Conservation (phyloP, 2,888 invertebrate species). For the Amaurobius ferox region DNA sequence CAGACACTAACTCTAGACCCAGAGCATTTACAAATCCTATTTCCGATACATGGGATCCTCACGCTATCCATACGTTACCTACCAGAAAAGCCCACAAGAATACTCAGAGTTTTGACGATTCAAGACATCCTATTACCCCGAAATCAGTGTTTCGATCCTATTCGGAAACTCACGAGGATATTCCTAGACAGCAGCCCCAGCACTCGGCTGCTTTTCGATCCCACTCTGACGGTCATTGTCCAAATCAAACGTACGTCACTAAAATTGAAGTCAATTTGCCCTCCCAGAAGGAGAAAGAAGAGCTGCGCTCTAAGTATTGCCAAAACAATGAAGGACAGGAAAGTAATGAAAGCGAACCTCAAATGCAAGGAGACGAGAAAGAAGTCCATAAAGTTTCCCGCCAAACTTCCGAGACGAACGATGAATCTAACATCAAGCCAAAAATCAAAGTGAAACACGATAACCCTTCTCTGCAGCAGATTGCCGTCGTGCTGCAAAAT, state of each 20-base stretch:
- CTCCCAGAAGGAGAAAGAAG: conserved; percentile 20
- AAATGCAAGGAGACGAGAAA: background rate
- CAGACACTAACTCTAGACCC: background rate
- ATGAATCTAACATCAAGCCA: background rate
- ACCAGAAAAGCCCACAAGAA: conserved; percentile 43
- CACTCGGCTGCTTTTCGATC: conserved; percentile 64
- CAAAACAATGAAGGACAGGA: background rate
- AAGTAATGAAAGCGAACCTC: background rate
- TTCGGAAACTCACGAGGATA: conserved; percentile 66
- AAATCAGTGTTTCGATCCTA: conserved; percentile 59
- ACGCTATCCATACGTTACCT: conserved; percentile 48
- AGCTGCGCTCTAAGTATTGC: conserved; percentile 5
- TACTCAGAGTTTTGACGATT: conserved; percentile 54
- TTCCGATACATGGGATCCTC: conserved; percentile 53
- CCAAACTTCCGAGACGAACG: background rate
- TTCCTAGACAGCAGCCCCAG: conserved; percentile 30
- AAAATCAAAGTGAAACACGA: conserved; percentile 25
- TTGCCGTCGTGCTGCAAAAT: conserved; percentile 88
- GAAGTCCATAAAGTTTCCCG: background rate
- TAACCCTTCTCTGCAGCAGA: conserved; percentile 82
- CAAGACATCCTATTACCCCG: conserved; percentile 34
- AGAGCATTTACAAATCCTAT: conserved; percentile 22
- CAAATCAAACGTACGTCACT: conserved; percentile 61
- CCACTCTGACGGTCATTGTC: conserved; percentile 65
- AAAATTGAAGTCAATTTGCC: conserved; percentile 62